Percentiles rank a stretch among this genome's conserved stretches.
These are phyloP conservation scores for Sternotherus odoratus DNA, from an alignment of 2,797 vertebrate genomes.

Conservation along the genomic window DNA sequence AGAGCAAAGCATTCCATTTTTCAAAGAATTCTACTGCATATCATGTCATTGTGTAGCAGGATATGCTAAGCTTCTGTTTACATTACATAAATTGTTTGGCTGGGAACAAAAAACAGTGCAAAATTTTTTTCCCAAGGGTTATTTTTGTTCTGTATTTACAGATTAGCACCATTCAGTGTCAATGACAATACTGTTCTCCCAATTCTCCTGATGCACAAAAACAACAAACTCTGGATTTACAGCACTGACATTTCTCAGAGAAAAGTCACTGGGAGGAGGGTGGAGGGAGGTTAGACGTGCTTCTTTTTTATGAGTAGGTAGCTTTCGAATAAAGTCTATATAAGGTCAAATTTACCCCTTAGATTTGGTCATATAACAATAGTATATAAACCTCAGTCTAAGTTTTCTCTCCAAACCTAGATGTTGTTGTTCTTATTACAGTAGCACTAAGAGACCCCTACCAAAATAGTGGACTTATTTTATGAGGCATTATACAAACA, in stretches of 20 bases:
- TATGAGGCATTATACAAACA: not conserved
- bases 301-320: not conserved
- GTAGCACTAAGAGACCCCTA: fast-evolving
- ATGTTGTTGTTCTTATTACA: not conserved
- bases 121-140: not conserved
- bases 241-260: not conserved
- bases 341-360: not conserved
- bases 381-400: not conserved
- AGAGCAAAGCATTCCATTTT: constrained; percentile 52
- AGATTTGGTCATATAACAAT: fast-evolving
- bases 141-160: constrained; percentile 15
- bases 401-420: not conserved
- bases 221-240: not conserved
- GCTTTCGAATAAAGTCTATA: not conserved
- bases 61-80: constrained; percentile 18
- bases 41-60: not conserved
- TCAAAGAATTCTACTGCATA: not conserved
- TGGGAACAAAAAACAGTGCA: constrained; percentile 14
- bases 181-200: not conserved
- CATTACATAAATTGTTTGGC: not conserved
- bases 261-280: not conserved
- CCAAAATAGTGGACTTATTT: not conserved
- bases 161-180: constrained; percentile 18
- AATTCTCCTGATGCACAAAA: not conserved
- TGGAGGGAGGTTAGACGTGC: not conserved